These are phyloP conservation scores for Patella caerulea DNA, from an alignment of 2,888 invertebrate species.

Conservation along the genomic window DNA sequence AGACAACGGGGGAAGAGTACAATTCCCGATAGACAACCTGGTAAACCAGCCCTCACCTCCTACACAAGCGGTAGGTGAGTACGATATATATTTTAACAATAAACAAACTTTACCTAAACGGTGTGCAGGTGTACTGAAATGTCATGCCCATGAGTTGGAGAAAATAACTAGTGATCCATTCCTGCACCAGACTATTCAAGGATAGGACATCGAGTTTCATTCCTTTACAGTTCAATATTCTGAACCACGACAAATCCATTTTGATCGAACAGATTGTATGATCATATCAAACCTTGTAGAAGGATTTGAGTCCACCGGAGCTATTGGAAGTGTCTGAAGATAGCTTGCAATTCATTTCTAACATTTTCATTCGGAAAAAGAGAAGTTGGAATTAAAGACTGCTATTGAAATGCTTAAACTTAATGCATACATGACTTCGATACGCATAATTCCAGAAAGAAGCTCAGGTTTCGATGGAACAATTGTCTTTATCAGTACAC, in stretches of 20 bases:
- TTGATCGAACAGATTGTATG: neutral
- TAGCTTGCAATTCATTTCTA: neutral
- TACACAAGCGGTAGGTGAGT: neutral
- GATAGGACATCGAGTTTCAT: neutral
- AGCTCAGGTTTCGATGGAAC: conserved; percentile 23
- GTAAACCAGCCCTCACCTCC: neutral
- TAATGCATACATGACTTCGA: neutral
- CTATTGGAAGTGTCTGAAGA: neutral
- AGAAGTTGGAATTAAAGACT: neutral
- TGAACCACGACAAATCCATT: neutral
- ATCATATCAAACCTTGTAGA: neutral
- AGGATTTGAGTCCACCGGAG: neutral
- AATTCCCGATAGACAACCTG: neutral
- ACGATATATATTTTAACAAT: neutral
- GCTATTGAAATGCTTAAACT: neutral
- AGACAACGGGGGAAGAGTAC: neutral
- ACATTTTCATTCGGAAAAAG: neutral
- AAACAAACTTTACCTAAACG: neutral
- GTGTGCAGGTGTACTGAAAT: neutral
- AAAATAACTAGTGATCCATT: neutral
- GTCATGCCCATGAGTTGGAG: neutral
- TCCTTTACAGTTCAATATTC: neutral
- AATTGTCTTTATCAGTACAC: conserved; percentile 18
- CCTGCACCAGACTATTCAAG: neutral
- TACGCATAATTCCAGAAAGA: too few species aligned